Evolutionary conservation across 2,888 invertebrate genomes (phyloP).

Genomic region (Gandaritis pyraliata): DNA sequence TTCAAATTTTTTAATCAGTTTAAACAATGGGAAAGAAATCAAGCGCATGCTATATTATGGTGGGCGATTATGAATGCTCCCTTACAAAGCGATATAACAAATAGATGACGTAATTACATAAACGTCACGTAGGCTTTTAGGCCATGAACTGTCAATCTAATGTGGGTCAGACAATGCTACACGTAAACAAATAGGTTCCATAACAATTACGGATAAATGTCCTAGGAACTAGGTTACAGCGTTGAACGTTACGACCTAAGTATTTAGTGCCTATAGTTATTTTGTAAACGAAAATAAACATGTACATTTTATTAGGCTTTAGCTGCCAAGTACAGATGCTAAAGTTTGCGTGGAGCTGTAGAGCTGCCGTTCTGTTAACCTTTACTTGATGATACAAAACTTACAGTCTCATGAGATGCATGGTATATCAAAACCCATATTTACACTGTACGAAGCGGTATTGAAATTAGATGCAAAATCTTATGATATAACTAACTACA

Average conservation of each 20-base stretch:
- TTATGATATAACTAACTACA: no score
- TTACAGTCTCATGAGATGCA: not conserved
- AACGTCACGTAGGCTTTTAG: constrained; percentile 66
- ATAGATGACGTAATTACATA: constrained; percentile 40
- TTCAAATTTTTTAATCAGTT: constrained; percentile 17
- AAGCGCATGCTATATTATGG: constrained; percentile 21
- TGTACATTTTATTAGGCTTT: constrained; percentile 37
- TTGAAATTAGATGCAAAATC: not conserved
- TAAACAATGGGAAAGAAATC: constrained; percentile 25
- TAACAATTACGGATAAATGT: constrained; percentile 24
- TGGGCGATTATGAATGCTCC: constrained; percentile 46
- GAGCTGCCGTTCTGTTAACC: constrained; percentile 3
- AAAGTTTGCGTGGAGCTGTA: constrained; percentile 20
- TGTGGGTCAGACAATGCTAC: constrained; percentile 58
- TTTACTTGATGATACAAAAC: not conserved
- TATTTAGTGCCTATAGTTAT: constrained; percentile 12
- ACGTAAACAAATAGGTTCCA: constrained; percentile 33
- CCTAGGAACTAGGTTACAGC: constrained; percentile 29
- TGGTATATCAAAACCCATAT: not conserved
- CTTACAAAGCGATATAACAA: constrained; percentile 43
- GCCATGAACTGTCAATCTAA: constrained; percentile 53
- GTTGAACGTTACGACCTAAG: constrained; percentile 21
- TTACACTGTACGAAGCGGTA: not conserved
- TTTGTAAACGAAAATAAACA: constrained; percentile 36
- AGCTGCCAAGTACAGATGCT: constrained; percentile 31